A percentile compares a stretch with the other conserved stretches of the same genome.
phyloP scores from a whole-genome alignment of 2,888 invertebrate species.

The Crepidodera aurea region DNA sequence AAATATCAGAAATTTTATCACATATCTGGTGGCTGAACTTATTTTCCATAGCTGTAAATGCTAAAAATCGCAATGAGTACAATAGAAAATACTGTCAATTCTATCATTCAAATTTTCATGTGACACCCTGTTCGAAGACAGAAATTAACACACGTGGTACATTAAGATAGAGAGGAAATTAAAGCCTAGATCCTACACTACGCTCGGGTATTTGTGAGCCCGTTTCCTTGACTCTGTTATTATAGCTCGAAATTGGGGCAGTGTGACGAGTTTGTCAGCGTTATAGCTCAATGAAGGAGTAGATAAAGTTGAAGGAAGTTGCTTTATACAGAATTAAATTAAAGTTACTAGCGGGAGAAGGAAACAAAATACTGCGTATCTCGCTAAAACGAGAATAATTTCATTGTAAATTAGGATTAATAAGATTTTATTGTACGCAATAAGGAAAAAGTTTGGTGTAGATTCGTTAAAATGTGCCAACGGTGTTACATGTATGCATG shows the following conservation, averaged over 20 bases:
- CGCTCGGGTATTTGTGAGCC: constrained; percentile 1
- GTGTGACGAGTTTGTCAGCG: constrained; percentile 10
- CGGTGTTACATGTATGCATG: too few relatives aligned
- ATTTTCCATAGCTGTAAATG: constrained; percentile 59
- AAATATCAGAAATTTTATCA: constrained; percentile 74
- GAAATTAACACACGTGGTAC: constrained; percentile 20
- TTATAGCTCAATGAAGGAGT: neutral
- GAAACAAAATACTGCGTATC: neutral
- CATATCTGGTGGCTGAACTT: constrained; percentile 74
- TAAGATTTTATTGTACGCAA: neutral
- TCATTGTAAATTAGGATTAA: neutral
- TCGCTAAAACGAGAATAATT: neutral
- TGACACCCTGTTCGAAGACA: neutral
- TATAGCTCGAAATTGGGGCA: constrained; percentile 16
- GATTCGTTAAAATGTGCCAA: too few relatives aligned
- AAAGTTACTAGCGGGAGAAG: neutral
- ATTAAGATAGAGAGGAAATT: constrained; percentile 19
- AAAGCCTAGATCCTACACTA: neutral
- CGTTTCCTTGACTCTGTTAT: constrained; percentile 2
- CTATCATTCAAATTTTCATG: too few relatives aligned
- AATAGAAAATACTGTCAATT: too few relatives aligned
- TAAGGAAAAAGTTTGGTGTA: too few relatives aligned
- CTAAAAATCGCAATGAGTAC: constrained; percentile 37
- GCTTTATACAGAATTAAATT: neutral
- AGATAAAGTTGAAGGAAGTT: neutral